phyloP scores from a whole-genome alignment of 2,113 vertebrate genomes.

The Anoplopoma fimbria region DNA sequence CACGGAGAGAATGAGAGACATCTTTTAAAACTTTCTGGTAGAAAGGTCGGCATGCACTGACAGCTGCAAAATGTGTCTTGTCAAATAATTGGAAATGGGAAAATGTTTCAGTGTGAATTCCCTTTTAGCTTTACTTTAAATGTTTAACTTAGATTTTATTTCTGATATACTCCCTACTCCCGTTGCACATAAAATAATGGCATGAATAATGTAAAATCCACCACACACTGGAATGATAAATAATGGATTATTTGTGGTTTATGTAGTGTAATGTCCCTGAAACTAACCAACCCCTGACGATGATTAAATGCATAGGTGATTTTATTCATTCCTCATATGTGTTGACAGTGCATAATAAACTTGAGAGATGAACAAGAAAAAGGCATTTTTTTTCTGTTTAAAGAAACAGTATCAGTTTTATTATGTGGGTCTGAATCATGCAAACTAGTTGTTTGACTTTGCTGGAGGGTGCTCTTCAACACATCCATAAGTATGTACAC shows the following conservation, averaged over 20 bases:
- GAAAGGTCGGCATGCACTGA: conserved; percentile 9
- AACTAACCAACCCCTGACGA: neutral
- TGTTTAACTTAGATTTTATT: neutral
- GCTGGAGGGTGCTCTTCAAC: neutral
- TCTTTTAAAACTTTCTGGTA: conserved; percentile 11
- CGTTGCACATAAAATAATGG: conserved; percentile 28
- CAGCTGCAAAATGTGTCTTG: conserved; percentile 12
- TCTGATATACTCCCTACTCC: conserved; percentile 16
- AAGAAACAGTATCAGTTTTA: neutral
- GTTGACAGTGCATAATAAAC: neutral
- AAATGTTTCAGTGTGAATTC: neutral
- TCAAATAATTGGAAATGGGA: neutral
- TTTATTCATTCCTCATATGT: conserved; percentile 1
- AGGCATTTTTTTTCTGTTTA: neutral
- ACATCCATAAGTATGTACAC: neutral
- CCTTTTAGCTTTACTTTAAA: neutral
- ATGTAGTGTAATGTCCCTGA: conserved; percentile 34
- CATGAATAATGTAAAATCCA: conserved; percentile 38
- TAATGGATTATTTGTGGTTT: conserved; percentile 31
- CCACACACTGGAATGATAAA: conserved; percentile 18
- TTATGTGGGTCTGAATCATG: neutral
- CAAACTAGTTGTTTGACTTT: neutral
- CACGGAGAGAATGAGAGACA: neutral
- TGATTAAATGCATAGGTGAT: neutral
- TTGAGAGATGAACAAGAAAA: neutral